These are phyloP conservation scores for Cistogaster globosa DNA, from an alignment of 2,888 invertebrate genomes.

Conservation along the genomic window DNA sequence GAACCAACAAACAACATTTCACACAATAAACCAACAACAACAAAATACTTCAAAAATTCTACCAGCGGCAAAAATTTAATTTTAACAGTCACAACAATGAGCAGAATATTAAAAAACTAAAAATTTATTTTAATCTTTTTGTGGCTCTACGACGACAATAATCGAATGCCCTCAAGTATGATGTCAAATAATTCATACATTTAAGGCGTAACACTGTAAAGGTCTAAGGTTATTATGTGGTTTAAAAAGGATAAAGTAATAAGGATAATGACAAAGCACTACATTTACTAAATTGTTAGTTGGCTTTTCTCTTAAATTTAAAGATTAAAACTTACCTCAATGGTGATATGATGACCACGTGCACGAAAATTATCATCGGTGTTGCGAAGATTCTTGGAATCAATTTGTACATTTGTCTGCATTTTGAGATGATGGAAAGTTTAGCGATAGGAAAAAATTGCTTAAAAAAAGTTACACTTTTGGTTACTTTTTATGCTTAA, in stretches of 20 bases:
- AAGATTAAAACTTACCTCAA: constrained; percentile 81
- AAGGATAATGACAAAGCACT: not conserved
- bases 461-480: too few species aligned
- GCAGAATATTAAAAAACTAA: not conserved
- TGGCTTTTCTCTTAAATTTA: not conserved
- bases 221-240: not conserved
- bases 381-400: constrained; percentile 87
- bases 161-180: constrained; percentile 1
- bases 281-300: not conserved
- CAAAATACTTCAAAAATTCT: constrained; percentile 14
- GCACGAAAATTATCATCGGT: constrained; percentile 86
- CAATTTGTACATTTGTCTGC: constrained; percentile 91
- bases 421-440: constrained; percentile 84
- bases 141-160: not conserved
- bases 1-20: too few species aligned
- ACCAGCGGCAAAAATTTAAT: constrained; percentile 8
- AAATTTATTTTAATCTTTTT: not conserved
- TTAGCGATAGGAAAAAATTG: not conserved
- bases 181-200: not conserved
- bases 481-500: too few species aligned
- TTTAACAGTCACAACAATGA: not conserved
- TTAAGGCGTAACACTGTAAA: not conserved
- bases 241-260: not conserved
- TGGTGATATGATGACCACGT: constrained; percentile 82
- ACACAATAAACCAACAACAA: not conserved